These are phyloP conservation scores for Halcyon smyrnensis DNA, from an alignment of 2,797 vertebrate genomes.

Conservation along the genomic window DNA sequence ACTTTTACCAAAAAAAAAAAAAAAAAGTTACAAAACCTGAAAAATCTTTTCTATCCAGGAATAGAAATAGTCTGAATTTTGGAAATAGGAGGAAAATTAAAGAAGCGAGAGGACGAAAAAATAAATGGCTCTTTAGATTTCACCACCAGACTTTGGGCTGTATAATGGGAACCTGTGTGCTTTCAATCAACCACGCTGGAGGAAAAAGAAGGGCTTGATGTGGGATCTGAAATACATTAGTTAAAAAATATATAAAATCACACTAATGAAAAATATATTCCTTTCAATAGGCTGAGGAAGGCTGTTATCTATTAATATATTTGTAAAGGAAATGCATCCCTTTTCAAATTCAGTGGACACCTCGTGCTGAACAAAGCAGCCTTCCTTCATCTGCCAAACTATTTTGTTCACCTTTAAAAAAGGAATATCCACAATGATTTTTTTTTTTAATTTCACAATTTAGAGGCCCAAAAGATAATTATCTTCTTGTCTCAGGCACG, in stretches of 20 bases:
- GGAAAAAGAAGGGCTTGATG: neutral
- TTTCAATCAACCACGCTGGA: neutral
- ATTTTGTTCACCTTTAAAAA: neutral
- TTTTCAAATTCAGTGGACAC: neutral
- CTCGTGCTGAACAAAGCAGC: neutral
- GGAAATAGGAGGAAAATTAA: neutral
- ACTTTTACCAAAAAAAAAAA: too few species aligned
- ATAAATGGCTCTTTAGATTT: neutral
- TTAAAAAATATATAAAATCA: neutral
- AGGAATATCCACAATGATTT: neutral
- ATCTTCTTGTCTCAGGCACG: neutral
- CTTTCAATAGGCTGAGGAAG: neutral
- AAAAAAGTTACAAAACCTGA: fast-evolving
- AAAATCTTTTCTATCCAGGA: neutral
- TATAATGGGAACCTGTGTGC: neutral
- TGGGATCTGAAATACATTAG: neutral
- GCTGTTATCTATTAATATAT: neutral
- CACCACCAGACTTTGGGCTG: neutral
- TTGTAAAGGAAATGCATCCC: neutral
- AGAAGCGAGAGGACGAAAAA: neutral
- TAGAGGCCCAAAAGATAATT: neutral
- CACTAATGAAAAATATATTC: neutral
- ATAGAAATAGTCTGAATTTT: neutral
- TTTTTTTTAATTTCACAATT: neutral
- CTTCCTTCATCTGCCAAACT: neutral